phyloP scores from a whole-genome alignment of 1,140 invertebrate genomes.

The Hylaeus anthracinus region DNA sequence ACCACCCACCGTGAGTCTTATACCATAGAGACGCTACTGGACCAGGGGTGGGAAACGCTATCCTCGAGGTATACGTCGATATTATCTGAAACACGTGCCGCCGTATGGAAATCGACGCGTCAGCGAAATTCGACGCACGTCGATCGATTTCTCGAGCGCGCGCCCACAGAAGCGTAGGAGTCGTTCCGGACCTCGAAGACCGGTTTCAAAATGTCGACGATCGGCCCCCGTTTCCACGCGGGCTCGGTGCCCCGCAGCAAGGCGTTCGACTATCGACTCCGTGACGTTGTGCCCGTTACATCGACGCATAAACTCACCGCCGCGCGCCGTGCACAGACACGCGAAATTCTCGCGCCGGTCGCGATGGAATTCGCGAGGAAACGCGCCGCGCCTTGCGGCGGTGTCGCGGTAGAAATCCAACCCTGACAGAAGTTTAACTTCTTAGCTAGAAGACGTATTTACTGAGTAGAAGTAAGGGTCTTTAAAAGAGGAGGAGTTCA shows the following conservation, averaged over 20 bases:
- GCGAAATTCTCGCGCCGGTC: neutral
- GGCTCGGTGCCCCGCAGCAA: neutral
- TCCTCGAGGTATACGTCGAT: conserved; percentile 10
- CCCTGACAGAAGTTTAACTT: too few relatives aligned
- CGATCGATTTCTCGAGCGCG: conserved; percentile 41
- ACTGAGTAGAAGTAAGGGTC: too few relatives aligned
- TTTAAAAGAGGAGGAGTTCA: too few relatives aligned
- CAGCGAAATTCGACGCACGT: conserved; percentile 49
- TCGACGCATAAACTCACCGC: conserved; percentile 38
- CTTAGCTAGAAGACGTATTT: too few relatives aligned
- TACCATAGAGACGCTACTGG: conserved; percentile 11
- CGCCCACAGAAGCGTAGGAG: conserved; percentile 48
- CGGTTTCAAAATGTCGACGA: conserved; percentile 60
- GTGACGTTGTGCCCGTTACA: conserved; percentile 33
- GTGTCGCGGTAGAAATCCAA: neutral
- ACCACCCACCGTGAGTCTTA: too few relatives aligned
- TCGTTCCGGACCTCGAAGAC: conserved; percentile 54
- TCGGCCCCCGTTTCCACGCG: conserved; percentile 28
- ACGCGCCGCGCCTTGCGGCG: neutral
- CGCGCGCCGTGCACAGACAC: neutral
- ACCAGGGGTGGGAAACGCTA: neutral
- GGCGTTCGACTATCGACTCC: conserved; percentile 24
- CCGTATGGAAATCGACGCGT: conserved; percentile 43
- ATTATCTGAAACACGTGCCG: conserved; percentile 28
- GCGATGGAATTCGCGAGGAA: conserved; percentile 2